These are phyloP conservation scores for Poecilobothrus nobilitatus DNA, from an alignment of 2,888 invertebrate species.

Conservation along the genomic window DNA sequence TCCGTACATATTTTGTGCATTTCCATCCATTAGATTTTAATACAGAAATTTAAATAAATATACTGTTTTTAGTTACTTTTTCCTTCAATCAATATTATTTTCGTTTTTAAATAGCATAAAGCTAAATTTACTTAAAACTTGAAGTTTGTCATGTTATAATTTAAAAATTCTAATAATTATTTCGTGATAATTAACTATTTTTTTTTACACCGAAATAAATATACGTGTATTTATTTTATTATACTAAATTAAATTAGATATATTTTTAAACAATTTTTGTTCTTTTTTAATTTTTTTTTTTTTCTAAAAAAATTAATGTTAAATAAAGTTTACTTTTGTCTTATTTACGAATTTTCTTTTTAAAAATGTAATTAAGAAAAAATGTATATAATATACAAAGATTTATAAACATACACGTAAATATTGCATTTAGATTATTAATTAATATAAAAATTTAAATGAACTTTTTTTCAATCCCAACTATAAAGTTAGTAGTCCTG, in stretches of 20 bases:
- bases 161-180: neutral
- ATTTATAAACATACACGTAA: neutral
- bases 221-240: neutral
- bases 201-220: neutral
- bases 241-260: no score
- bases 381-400: neutral
- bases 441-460: neutral
- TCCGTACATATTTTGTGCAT: conserved; percentile 50
- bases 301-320: neutral
- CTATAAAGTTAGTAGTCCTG: neutral
- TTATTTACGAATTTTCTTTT: neutral
- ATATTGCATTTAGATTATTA: neutral
- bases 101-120: neutral
- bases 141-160: neutral
- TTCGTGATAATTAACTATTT: neutral
- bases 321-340: neutral
- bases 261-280: no score
- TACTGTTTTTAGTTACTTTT: conserved; percentile 19
- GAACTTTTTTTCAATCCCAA: neutral
- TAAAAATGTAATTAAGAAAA: neutral
- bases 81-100: neutral
- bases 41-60: conserved; percentile 34
- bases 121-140: neutral
- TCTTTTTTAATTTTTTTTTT: neutral
- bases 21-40: conserved; percentile 47